phyloP scores from a whole-genome alignment of 2,797 vertebrate genomes.

The Sandelia bainsii region DNA sequence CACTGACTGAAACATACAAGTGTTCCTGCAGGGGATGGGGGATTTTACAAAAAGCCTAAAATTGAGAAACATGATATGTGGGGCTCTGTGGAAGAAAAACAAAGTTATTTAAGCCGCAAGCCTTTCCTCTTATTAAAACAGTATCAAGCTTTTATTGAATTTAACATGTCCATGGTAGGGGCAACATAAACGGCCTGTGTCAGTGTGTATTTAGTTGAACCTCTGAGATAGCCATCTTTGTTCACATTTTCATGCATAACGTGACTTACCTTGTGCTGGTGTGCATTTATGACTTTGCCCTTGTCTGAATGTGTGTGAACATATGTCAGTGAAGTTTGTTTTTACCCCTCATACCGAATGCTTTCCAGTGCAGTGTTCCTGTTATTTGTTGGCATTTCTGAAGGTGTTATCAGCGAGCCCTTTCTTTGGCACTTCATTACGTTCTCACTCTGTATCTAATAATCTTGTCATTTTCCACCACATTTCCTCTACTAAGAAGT shows the following conservation, averaged over 20 bases:
- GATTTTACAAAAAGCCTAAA: conserved; percentile 82
- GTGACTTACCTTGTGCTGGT: conserved; percentile 35
- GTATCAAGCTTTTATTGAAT: conserved; percentile 86
- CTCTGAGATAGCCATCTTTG: conserved; percentile 63
- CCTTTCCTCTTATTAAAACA: conserved; percentile 86
- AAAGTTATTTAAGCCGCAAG: conserved; percentile 82
- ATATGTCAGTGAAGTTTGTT: conserved; percentile 12
- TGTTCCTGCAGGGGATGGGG: conserved; percentile 80
- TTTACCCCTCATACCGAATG: not conserved
- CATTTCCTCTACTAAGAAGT: conserved; percentile 83
- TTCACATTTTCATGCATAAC: conserved; percentile 63
- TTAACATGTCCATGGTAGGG: conserved; percentile 83
- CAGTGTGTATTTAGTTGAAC: conserved; percentile 48
- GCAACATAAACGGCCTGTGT: conserved; percentile 61
- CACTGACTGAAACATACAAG: conserved; percentile 75
- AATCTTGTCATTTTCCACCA: conserved; percentile 84
- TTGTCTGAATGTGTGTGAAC: conserved; percentile 35
- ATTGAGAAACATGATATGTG: conserved; percentile 84
- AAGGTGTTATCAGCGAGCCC: conserved; percentile 70
- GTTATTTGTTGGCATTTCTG: conserved; percentile 67
- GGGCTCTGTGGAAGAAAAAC: conserved; percentile 81
- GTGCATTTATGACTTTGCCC: conserved; percentile 38
- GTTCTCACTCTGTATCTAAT: conserved; percentile 77
- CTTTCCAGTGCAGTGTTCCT: conserved; percentile 23
- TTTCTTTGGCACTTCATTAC: conserved; percentile 77